phyloP scores from a whole-genome alignment of 2,888 invertebrate species.

The Syritta pipiens region DNA sequence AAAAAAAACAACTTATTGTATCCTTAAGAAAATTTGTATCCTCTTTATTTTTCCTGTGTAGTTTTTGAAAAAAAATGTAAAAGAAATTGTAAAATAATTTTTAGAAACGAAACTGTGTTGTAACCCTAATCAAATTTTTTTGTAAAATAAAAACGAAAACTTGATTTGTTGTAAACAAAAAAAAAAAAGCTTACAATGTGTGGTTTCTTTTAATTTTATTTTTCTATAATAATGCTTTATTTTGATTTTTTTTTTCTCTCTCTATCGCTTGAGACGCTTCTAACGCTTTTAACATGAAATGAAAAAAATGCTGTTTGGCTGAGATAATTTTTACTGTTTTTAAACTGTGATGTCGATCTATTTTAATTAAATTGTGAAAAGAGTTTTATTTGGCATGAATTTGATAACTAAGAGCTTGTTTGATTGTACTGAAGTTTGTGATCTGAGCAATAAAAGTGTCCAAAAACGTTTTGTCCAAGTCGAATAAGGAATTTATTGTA shows the following conservation, averaged over 20 bases:
- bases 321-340: neutral
- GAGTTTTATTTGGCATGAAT: too few species aligned
- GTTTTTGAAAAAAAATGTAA: neutral
- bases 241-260: too few species aligned
- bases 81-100: neutral
- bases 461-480: too few species aligned
- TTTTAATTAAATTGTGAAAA: too few species aligned
- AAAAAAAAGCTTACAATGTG: slow-evolving; percentile 12
- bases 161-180: slow-evolving; percentile 27
- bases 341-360: neutral
- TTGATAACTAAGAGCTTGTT: too few species aligned
- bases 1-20: neutral
- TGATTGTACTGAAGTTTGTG: too few species aligned
- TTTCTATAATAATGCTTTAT: too few species aligned
- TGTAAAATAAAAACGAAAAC: slow-evolving; percentile 39
- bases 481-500: too few species aligned
- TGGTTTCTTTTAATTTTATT: slow-evolving; percentile 30
- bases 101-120: slow-evolving; percentile 38
- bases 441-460: too few species aligned
- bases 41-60: neutral
- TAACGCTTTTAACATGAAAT: slow-evolving; percentile 28
- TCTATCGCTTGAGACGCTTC: too few species aligned
- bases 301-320: slow-evolving; percentile 9
- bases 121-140: slow-evolving; percentile 36
- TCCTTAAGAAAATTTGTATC: neutral